Conservation (phyloP, 2,113 vertebrate species). For the Notarius quadriscutis region DNA sequence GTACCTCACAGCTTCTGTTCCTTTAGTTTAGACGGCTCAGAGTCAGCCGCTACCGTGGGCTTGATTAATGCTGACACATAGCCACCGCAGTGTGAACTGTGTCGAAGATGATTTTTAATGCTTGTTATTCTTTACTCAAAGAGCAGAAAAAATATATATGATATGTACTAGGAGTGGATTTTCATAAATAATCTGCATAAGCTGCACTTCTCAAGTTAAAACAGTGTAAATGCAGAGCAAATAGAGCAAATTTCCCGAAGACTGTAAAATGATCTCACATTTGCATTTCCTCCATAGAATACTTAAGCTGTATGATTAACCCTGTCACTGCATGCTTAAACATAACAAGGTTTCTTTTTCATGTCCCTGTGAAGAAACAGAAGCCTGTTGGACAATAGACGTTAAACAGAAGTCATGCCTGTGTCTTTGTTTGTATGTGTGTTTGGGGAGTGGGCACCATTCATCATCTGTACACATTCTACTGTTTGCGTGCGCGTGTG, state of each 20-base stretch:
- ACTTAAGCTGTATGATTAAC: slow-evolving; percentile 31
- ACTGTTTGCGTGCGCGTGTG: slow-evolving; percentile 22
- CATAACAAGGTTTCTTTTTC: slow-evolving; percentile 33
- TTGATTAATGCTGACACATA: slow-evolving; percentile 10
- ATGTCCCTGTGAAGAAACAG: slow-evolving; percentile 38
- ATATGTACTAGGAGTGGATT: background rate
- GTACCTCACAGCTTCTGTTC: slow-evolving; percentile 36
- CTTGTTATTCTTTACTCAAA: background rate
- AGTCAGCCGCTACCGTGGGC: background rate
- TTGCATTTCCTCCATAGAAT: background rate
- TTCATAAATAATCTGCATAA: slow-evolving; percentile 5
- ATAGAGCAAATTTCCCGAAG: background rate
- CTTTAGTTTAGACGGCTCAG: slow-evolving; percentile 7
- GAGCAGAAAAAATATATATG: background rate
- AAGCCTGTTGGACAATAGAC: slow-evolving; percentile 42
- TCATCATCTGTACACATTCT: slow-evolving; percentile 29
- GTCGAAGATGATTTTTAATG: background rate
- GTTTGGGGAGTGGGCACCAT: slow-evolving; percentile 17
- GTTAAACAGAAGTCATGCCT: slow-evolving; percentile 42
- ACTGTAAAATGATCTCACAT: slow-evolving; percentile 7
- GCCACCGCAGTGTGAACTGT: background rate
- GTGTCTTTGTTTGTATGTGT: background rate
- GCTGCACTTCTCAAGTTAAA: background rate
- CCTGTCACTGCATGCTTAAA: slow-evolving; percentile 8
- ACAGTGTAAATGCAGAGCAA: background rate